A percentile compares a stretch with the other conserved stretches of the same genome.
Evolutionary conservation across 2,113 vertebrate species (phyloP).

Genomic region (Rattus norvegicus): DNA sequence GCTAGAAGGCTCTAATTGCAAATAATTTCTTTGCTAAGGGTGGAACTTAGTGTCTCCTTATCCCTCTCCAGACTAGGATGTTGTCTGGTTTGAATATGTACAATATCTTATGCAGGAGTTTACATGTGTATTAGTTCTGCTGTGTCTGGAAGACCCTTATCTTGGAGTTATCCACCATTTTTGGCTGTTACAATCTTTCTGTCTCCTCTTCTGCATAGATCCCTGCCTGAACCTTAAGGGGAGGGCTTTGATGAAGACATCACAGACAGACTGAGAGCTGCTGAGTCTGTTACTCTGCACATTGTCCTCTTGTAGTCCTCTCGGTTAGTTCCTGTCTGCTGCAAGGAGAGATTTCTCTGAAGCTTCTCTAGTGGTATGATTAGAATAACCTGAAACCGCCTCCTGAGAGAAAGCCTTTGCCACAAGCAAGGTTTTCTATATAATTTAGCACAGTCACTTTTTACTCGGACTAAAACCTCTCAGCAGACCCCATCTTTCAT

Average conservation of each 20-base stretch:
- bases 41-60: neutral
- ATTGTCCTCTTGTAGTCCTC: neutral
- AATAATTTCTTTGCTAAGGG: neutral
- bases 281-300: neutral
- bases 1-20: neutral
- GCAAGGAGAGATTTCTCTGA: neutral
- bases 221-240: neutral
- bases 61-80: neutral
- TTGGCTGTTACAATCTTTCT: neutral
- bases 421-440: neutral
- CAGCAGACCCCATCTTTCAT: too few relatives aligned
- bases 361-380: neutral
- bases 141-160: neutral
- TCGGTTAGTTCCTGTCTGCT: neutral
- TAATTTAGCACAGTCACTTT: neutral
- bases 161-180: neutral
- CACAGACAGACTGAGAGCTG: neutral
- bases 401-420: neutral
- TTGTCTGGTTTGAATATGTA: neutral
- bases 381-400: neutral
- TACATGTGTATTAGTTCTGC: neutral
- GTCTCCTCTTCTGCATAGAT: neutral
- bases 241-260: neutral
- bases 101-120: neutral
- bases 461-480: neutral